These are phyloP conservation scores for Erythrocercus mccallii DNA, from an alignment of 2,113 vertebrate genomes.

Conservation along the genomic window DNA sequence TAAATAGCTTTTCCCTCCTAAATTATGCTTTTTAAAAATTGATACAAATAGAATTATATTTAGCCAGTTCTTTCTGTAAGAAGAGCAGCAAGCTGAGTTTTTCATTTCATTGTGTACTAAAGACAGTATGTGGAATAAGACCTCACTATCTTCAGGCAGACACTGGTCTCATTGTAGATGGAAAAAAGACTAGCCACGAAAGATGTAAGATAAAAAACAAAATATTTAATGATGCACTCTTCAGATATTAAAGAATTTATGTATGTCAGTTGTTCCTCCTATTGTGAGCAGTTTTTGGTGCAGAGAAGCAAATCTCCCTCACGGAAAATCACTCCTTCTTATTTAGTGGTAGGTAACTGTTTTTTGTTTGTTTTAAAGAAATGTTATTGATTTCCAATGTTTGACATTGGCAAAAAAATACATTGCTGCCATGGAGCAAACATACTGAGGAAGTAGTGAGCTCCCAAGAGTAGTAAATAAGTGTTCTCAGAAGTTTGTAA, in stretches of 20 bases:
- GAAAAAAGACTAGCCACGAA: neutral
- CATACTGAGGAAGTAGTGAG: neutral
- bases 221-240: neutral
- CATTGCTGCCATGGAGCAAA: neutral
- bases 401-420: neutral
- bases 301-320: neutral
- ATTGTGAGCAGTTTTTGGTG: neutral
- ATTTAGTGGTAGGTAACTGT: neutral
- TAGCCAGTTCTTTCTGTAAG: neutral
- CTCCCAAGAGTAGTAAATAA: neutral
- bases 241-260: neutral
- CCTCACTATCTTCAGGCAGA: neutral
- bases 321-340: neutral
- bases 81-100: neutral
- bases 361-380: neutral
- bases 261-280: neutral
- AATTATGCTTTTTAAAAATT: neutral
- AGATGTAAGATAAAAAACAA: neutral
- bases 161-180: neutral
- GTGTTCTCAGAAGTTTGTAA: neutral
- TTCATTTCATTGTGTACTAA: neutral
- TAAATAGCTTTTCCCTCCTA: neutral
- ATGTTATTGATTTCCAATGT: neutral
- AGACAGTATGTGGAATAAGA: neutral
- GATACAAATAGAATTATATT: neutral